phyloP scores from a whole-genome alignment of 2,113 vertebrate genomes.

The Apistogramma diplotaenia region DNA sequence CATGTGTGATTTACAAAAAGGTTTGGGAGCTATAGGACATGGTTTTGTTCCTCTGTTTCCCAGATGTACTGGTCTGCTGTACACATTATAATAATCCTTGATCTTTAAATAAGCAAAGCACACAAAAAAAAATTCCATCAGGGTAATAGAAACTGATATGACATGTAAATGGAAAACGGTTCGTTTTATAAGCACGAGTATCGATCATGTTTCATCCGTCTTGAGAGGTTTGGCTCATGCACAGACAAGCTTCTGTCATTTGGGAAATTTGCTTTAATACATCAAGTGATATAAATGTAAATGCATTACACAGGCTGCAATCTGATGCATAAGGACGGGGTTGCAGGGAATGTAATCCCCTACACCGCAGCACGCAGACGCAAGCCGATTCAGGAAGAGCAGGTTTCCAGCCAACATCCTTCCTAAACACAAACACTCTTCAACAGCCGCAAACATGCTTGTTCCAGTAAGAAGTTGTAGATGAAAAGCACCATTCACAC shows the following conservation, averaged over 20 bases:
- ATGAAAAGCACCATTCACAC: not conserved
- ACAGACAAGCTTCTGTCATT: slow-evolving; percentile 50
- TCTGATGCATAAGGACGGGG: not conserved
- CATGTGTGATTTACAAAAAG: not conserved
- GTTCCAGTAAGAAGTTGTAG: slow-evolving; percentile 9
- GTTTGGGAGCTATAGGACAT: not conserved
- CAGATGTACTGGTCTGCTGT: slow-evolving; percentile 12
- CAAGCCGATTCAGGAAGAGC: slow-evolving; percentile 60
- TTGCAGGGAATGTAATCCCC: slow-evolving; percentile 29
- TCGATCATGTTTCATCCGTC: slow-evolving; percentile 21
- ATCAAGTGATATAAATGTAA: slow-evolving; percentile 49
- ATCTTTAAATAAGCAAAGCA: slow-evolving; percentile 1
- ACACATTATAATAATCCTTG: slow-evolving; percentile 3
- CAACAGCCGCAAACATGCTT: slow-evolving; percentile 20
- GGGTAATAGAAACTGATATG: slow-evolving; percentile 12
- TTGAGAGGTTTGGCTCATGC: slow-evolving; percentile 29
- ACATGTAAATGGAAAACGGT: slow-evolving; percentile 30
- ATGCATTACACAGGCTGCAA: slow-evolving; percentile 22
- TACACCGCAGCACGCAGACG: not conserved
- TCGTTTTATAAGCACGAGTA: slow-evolving; percentile 18
- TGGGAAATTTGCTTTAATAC: slow-evolving; percentile 42
- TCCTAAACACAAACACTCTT: slow-evolving; percentile 68
- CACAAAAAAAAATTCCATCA: slow-evolving; percentile 9
- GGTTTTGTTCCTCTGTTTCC: not conserved
- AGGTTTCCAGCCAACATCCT: slow-evolving; percentile 55